Conservation (phyloP, 1,140 invertebrate genomes). For the Antheraea mylitta region DNA sequence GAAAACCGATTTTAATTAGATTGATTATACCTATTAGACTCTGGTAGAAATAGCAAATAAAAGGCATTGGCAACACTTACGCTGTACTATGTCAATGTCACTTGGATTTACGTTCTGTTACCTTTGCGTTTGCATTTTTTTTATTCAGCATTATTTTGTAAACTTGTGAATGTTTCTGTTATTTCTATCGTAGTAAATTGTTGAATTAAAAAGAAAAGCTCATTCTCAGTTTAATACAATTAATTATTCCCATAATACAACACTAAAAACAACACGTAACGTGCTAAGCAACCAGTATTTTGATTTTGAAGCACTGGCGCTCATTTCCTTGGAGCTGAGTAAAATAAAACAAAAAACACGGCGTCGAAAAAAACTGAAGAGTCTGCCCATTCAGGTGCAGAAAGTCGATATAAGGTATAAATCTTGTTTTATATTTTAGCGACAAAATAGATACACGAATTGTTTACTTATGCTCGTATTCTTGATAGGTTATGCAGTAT, state of each 20-base stretch:
- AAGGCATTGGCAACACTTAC: too few species aligned
- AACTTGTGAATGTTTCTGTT: background rate
- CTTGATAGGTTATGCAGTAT: background rate
- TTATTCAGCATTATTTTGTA: background rate
- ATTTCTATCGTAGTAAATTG: background rate
- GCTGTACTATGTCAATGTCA: too few species aligned
- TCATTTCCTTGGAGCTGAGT: constrained; percentile 19
- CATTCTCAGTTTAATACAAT: background rate
- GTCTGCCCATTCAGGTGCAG: constrained; percentile 39
- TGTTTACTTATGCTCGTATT: background rate
- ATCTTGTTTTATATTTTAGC: background rate
- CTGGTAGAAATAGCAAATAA: too few species aligned
- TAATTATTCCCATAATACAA: background rate
- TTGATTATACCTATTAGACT: too few species aligned
- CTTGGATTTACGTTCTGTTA: background rate
- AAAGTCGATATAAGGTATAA: constrained; percentile 48
- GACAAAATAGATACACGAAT: background rate
- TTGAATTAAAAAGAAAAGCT: background rate
- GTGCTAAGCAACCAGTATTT: constrained; percentile 21
- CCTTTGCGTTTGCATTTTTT: background rate
- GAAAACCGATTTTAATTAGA: too few species aligned
- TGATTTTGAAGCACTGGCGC: constrained; percentile 24
- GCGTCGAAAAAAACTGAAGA: constrained; percentile 48
- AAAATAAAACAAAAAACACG: constrained; percentile 41
- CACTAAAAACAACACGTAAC: constrained; percentile 15